Conservation (phyloP, 2,888 invertebrate species). For the Thysanoteuthis rhombus region DNA sequence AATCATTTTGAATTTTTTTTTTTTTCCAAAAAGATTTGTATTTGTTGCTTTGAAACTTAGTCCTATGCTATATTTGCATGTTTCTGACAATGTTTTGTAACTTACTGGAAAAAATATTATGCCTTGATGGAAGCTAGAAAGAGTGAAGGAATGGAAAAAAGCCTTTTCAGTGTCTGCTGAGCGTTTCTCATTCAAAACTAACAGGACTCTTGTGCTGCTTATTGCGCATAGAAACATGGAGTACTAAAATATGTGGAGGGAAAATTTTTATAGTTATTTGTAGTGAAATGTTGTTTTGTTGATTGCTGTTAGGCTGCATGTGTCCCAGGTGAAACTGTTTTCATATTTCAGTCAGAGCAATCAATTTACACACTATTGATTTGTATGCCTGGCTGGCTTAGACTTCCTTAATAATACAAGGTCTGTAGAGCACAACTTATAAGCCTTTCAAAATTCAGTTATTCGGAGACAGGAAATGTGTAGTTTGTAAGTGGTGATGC, state of each 20-base stretch:
- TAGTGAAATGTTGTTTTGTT: neutral
- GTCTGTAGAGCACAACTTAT: neutral
- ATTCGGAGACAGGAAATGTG: neutral
- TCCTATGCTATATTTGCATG: too few relatives aligned
- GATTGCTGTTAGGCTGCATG: neutral
- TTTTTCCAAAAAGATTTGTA: neutral
- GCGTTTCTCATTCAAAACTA: neutral
- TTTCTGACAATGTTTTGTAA: too few relatives aligned
- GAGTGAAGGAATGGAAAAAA: neutral
- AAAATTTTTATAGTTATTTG: neutral
- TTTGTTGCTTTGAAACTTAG: neutral
- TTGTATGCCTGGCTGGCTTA: neutral
- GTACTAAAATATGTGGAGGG: neutral
- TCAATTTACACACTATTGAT: neutral
- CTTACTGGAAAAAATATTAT: neutral
- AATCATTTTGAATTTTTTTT: neutral
- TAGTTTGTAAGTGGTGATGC: neutral
- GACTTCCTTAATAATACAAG: neutral
- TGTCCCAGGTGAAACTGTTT: neutral
- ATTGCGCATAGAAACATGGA: neutral
- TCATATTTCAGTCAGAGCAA: conserved; percentile 1
- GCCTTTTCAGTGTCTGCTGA: neutral
- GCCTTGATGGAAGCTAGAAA: neutral
- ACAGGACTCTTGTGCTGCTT: neutral
- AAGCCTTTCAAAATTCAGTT: neutral